phyloP scores from a whole-genome alignment of 2,797 vertebrate genomes.

The Ambastaia sidthimunki region DNA sequence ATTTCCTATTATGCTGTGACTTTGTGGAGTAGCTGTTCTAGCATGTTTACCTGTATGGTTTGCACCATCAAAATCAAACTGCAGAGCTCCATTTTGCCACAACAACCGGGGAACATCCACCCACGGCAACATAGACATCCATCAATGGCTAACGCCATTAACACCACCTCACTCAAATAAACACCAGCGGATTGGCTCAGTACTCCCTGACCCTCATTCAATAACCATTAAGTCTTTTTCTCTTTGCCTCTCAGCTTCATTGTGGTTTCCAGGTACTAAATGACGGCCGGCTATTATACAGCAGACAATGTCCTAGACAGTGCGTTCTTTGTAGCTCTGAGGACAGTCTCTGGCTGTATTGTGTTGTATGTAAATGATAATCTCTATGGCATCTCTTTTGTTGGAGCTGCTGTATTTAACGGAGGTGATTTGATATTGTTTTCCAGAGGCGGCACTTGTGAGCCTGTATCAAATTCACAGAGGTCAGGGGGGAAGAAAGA shows the following conservation, averaged over 20 bases:
- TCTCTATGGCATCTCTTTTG: slow-evolving; percentile 53
- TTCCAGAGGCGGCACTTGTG: slow-evolving; percentile 39
- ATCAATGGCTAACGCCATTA: slow-evolving; percentile 44
- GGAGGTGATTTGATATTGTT: slow-evolving; percentile 51
- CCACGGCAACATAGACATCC: slow-evolving; percentile 32
- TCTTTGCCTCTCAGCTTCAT: slow-evolving; percentile 29
- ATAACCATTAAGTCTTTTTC: slow-evolving; percentile 50
- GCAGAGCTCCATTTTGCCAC: not conserved
- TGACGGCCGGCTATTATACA: slow-evolving; percentile 44
- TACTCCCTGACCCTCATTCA: slow-evolving; percentile 23
- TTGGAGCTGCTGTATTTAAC: slow-evolving; percentile 50
- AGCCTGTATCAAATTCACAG: slow-evolving; percentile 48
- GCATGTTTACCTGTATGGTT: slow-evolving; percentile 41
- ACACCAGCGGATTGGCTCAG: slow-evolving; percentile 11
- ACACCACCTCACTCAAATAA: slow-evolving; percentile 13
- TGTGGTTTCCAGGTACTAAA: slow-evolving; percentile 32
- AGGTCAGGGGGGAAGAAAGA: slow-evolving; percentile 54
- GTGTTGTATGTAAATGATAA: slow-evolving; percentile 52
- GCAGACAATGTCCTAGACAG: slow-evolving; percentile 46
- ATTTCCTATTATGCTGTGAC: slow-evolving; percentile 47
- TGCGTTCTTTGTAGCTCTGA: slow-evolving; percentile 20
- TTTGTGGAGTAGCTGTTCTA: slow-evolving; percentile 13
- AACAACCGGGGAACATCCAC: slow-evolving; percentile 1
- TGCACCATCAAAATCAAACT: slow-evolving; percentile 38
- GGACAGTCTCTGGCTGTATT: slow-evolving; percentile 34